A percentile compares a stretch with the other conserved stretches of the same genome.
phyloP scores from a whole-genome alignment of 2,113 vertebrate genomes.

The Oriolus oriolus region DNA sequence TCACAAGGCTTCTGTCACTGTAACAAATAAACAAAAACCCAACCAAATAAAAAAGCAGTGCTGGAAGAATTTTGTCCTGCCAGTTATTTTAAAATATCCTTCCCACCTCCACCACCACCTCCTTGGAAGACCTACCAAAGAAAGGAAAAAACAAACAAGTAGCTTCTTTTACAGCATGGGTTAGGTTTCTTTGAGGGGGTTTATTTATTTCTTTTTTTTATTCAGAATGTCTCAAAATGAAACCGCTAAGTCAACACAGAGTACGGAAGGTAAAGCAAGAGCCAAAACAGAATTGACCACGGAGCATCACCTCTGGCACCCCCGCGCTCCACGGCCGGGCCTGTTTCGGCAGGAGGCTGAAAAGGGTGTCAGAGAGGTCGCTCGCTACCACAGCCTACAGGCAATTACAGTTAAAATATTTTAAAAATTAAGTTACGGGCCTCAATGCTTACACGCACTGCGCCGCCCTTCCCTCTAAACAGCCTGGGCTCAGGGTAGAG shows the following conservation, averaged over 20 bases:
- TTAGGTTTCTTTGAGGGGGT: neutral
- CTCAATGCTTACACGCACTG: neutral
- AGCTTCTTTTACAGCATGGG: neutral
- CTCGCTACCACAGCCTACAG: neutral
- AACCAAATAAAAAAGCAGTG: neutral
- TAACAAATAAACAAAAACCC: neutral
- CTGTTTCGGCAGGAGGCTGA: neutral
- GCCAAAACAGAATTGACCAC: too few relatives aligned
- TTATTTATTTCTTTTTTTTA: neutral
- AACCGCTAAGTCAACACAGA: neutral
- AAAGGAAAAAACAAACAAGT: neutral
- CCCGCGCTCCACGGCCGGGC: rapidly evolving
- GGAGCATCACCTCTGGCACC: neutral
- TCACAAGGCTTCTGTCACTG: neutral
- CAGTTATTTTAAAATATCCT: neutral
- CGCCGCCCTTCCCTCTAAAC: rapidly evolving
- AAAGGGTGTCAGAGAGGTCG: neutral
- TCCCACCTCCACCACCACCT: neutral
- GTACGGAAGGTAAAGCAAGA: neutral
- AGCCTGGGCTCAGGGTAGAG: neutral
- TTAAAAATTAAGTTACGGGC: neutral
- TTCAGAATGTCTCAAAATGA: neutral
- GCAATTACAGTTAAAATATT: neutral
- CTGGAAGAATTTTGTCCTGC: neutral
- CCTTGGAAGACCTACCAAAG: neutral